Conservation (phyloP, 2,113 vertebrate species). For the Cranoglanis bouderius region DNA sequence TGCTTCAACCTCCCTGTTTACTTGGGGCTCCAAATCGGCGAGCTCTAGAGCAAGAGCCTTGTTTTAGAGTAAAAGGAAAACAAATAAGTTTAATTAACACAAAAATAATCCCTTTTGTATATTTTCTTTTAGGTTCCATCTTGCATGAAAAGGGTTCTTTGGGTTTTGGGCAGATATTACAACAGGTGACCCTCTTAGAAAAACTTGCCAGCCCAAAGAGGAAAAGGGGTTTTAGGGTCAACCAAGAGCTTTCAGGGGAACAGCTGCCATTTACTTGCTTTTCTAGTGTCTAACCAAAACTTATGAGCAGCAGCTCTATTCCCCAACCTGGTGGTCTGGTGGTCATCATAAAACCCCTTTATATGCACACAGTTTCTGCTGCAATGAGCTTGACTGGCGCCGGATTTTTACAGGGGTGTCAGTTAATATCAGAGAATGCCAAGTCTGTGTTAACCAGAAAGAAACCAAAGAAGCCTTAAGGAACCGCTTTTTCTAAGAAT, state of each 20-base stretch:
- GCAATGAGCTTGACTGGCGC: background rate
- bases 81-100: background rate
- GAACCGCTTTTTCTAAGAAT: background rate
- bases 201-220: background rate
- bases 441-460: background rate
- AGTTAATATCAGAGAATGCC: background rate
- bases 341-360: background rate
- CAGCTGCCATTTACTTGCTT: background rate
- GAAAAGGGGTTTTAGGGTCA: background rate
- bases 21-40: constrained; percentile 77
- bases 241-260: background rate
- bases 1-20: constrained; percentile 78
- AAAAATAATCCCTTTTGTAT: background rate
- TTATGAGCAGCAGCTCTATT: background rate
- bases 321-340: no score
- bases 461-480: background rate
- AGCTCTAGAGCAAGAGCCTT: constrained; percentile 86
- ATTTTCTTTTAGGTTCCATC: background rate
- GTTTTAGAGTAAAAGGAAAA: constrained; percentile 15
- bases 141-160: background rate
- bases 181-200: background rate
- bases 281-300: no score
- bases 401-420: background rate
- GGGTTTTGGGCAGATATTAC: background rate
- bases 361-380: background rate